These are phyloP conservation scores for Notamacropus eugenii DNA, from an alignment of 2,797 vertebrate species.

Conservation along the genomic window DNA sequence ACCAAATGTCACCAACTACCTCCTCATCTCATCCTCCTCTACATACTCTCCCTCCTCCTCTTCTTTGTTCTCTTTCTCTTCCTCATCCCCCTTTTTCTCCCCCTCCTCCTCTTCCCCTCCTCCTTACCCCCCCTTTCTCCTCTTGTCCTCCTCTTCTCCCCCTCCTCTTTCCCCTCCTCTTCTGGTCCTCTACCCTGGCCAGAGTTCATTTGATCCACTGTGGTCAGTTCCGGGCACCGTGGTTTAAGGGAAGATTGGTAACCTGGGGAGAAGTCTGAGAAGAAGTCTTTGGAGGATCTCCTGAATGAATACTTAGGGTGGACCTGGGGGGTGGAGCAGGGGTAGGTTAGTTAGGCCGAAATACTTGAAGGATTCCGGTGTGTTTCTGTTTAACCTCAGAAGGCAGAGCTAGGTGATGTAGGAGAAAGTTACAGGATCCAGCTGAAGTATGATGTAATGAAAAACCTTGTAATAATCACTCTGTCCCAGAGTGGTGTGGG, in stretches of 20 bases:
- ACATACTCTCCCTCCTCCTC: background rate
- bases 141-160: background rate
- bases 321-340: background rate
- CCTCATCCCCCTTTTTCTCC: background rate
- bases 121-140: no score
- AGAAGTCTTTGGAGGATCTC: background rate
- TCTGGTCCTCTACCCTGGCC: background rate
- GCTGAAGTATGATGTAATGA: background rate
- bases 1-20: background rate
- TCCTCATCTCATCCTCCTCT: background rate
- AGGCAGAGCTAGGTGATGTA: background rate
- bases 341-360: background rate
- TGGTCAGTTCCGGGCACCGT: background rate
- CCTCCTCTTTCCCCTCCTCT: background rate
- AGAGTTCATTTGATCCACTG: constrained; percentile 43
- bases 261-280: background rate
- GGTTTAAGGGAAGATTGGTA: background rate
- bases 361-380: background rate
- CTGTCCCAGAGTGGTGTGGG: background rate
- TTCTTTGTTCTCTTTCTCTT: no score
- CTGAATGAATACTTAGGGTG: background rate
- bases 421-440: background rate
- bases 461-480: background rate
- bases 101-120: background rate
- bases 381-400: background rate